Conservation (phyloP, 2,113 vertebrate species). For the Upupa epops region DNA sequence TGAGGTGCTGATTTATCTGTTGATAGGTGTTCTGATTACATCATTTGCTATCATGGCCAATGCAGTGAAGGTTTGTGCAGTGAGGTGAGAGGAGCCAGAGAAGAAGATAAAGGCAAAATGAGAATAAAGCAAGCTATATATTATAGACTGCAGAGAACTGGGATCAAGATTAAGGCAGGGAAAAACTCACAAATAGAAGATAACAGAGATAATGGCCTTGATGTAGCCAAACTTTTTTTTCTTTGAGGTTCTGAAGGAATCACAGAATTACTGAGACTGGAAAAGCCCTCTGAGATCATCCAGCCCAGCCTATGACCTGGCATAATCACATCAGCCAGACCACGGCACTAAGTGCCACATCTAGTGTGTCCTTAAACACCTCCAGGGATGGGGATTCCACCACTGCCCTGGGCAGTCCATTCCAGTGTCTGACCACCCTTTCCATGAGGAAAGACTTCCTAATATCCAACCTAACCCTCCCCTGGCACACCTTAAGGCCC, state of each 20-base stretch:
- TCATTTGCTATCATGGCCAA: background rate
- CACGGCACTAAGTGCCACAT: no score
- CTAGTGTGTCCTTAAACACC: no score
- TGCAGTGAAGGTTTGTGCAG: background rate
- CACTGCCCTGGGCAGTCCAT: no score
- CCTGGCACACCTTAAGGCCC: no score
- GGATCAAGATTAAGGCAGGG: background rate
- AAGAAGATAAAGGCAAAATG: background rate
- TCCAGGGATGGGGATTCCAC: no score
- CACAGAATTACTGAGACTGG: no score
- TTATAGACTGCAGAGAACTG: background rate
- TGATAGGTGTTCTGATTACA: background rate
- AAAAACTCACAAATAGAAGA: background rate
- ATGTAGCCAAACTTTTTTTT: background rate
- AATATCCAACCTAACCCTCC: no score
- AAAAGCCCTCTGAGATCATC: no score
- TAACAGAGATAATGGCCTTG: rapidly evolving
- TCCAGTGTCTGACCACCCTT: no score
- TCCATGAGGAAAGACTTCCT: no score
- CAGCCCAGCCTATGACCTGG: no score
- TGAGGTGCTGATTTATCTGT: background rate
- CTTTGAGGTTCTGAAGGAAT: background rate
- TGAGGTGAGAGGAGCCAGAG: background rate
- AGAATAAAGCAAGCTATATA: background rate
- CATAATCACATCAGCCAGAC: no score